Conservation (phyloP, 2,888 invertebrate genomes). For the Prenolepis imparis region DNA sequence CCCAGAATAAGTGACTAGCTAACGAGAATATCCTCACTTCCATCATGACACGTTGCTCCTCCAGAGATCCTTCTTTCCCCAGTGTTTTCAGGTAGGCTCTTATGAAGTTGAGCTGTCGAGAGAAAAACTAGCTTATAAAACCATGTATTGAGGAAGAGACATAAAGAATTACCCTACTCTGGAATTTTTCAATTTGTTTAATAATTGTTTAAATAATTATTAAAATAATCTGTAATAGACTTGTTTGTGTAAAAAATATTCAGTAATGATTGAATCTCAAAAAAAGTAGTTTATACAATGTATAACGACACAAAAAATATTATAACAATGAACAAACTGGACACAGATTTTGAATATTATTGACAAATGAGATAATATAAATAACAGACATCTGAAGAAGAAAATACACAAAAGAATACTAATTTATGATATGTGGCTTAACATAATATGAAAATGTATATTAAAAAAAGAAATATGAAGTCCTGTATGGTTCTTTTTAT, state of each 20-base stretch:
- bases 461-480: neutral
- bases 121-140: slow-evolving; percentile 39
- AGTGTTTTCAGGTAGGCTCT: slow-evolving; percentile 84
- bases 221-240: slow-evolving; percentile 1
- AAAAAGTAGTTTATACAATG: slow-evolving; percentile 14
- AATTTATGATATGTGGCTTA: slow-evolving; percentile 7
- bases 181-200: slow-evolving; percentile 9
- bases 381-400: slow-evolving; percentile 9
- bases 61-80: slow-evolving; percentile 86
- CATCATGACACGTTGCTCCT: slow-evolving; percentile 89
- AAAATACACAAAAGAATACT: neutral
- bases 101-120: slow-evolving; percentile 85
- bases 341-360: slow-evolving; percentile 1
- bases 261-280: slow-evolving; percentile 2
- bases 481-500: neutral
- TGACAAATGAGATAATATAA: slow-evolving; percentile 30
- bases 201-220: slow-evolving; percentile 19
- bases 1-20: slow-evolving; percentile 97
- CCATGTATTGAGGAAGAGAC: slow-evolving; percentile 1
- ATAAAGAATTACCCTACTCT: slow-evolving; percentile 22
- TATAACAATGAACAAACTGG: slow-evolving; percentile 20
- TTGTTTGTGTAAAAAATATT: neutral
- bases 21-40: slow-evolving; percentile 95
- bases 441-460: slow-evolving; percentile 17
- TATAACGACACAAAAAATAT: slow-evolving; percentile 1